These are phyloP conservation scores for Tiaroga cobitis DNA, from an alignment of 2,797 vertebrate genomes.

Conservation along the genomic window DNA sequence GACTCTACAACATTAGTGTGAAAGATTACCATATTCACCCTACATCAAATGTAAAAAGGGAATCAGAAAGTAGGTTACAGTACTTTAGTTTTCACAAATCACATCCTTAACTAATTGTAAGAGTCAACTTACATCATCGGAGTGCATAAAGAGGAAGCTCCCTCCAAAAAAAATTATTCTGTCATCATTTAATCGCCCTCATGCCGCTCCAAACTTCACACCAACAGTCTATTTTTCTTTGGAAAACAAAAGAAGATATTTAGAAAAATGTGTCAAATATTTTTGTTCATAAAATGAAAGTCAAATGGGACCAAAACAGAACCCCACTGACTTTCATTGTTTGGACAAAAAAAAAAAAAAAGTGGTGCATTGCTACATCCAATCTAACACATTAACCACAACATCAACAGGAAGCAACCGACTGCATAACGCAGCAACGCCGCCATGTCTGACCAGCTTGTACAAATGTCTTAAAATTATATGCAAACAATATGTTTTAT, in stretches of 20 bases:
- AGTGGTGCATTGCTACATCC: not conserved
- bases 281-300: too few relatives aligned
- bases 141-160: too few relatives aligned
- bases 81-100: conserved; percentile 3
- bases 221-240: too few relatives aligned
- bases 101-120: not conserved
- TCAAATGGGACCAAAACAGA: too few relatives aligned
- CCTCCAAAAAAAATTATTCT: too few relatives aligned
- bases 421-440: not conserved
- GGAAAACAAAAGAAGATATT: too few relatives aligned
- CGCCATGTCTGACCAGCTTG: not conserved
- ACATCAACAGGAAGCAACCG: not conserved
- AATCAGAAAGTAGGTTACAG: not conserved
- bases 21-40: not conserved
- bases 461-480: not conserved
- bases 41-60: not conserved
- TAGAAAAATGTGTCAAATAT: too few relatives aligned
- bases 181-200: too few relatives aligned
- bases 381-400: not conserved
- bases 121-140: not conserved
- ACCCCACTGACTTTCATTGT: not conserved
- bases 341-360: not conserved
- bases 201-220: too few relatives aligned
- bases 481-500: not conserved
- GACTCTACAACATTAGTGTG: not conserved